These are phyloP conservation scores for Lynx canadensis DNA, from an alignment of 2,113 vertebrate genomes.

Conservation along the genomic window DNA sequence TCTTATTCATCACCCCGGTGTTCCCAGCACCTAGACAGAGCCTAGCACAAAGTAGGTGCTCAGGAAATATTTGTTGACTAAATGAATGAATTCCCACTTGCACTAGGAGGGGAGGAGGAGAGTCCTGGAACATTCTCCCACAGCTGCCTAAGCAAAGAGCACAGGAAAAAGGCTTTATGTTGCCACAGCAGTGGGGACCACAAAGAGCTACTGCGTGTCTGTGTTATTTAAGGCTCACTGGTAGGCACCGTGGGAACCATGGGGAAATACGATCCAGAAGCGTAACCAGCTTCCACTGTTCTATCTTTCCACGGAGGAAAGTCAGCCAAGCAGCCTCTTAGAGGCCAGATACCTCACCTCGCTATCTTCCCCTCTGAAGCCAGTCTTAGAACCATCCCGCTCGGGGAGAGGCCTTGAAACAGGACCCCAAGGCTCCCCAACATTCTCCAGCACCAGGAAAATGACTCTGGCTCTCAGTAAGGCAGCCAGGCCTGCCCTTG, in stretches of 20 bases:
- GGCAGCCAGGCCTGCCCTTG: constrained; percentile 63
- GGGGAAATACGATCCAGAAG: background rate
- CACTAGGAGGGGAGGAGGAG: background rate
- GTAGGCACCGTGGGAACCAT: background rate
- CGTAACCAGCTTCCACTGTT: background rate
- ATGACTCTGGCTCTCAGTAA: background rate
- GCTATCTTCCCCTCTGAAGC: background rate
- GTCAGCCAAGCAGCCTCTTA: background rate
- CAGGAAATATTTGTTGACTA: constrained; percentile 9
- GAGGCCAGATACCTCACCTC: background rate
- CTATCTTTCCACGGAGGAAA: background rate
- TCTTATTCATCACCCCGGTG: background rate
- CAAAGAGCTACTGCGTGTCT: background rate
- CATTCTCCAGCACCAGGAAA: background rate
- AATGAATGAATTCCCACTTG: background rate
- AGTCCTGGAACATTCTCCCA: background rate
- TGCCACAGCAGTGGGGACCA: background rate
- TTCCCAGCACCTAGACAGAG: background rate
- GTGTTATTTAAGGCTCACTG: background rate
- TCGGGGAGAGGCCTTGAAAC: background rate
- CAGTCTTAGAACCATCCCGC: background rate
- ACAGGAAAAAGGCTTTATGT: background rate
- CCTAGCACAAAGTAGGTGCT: background rate
- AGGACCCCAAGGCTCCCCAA: background rate
- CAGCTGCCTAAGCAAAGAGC: background rate